Conservation (phyloP, 2,113 vertebrate genomes). For the Pangasianodon gigas region DNA sequence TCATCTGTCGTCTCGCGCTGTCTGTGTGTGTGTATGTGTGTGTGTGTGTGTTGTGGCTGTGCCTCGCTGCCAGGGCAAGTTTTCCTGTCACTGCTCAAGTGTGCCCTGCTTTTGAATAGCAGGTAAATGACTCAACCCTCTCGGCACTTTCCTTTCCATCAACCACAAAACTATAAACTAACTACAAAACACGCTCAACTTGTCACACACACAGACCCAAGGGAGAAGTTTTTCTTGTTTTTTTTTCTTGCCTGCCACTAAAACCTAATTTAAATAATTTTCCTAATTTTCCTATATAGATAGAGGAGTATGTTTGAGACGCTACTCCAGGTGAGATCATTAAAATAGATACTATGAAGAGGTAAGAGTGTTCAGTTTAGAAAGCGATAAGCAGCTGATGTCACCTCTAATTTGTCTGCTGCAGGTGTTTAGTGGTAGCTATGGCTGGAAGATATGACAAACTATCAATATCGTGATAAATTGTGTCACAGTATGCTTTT, state of each 20-base stretch:
- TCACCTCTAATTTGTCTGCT: background rate
- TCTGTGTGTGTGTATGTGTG: background rate
- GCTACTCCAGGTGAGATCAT: constrained; percentile 10
- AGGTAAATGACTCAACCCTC: constrained; percentile 40
- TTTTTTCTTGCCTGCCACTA: background rate
- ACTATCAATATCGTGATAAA: no score
- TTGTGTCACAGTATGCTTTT: background rate
- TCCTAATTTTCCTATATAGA: background rate
- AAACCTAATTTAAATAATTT: constrained; percentile 18
- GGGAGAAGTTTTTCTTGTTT: background rate
- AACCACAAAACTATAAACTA: constrained; percentile 21
- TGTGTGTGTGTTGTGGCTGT: background rate
- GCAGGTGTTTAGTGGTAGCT: background rate
- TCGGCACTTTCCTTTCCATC: constrained; percentile 4
- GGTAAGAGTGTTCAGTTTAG: background rate
- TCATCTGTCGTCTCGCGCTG: constrained; percentile 10
- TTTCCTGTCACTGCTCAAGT: constrained; percentile 29
- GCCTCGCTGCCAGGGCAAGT: constrained; percentile 34
- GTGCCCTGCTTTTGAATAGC: constrained; percentile 66
- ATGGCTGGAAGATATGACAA: background rate
- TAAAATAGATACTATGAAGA: background rate
- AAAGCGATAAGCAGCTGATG: background rate
- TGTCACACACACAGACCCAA: background rate
- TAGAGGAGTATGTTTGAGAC: background rate
- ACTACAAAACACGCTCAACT: background rate